Conservation (phyloP, 2,888 invertebrate genomes). For the Capitulum mitella region DNA sequence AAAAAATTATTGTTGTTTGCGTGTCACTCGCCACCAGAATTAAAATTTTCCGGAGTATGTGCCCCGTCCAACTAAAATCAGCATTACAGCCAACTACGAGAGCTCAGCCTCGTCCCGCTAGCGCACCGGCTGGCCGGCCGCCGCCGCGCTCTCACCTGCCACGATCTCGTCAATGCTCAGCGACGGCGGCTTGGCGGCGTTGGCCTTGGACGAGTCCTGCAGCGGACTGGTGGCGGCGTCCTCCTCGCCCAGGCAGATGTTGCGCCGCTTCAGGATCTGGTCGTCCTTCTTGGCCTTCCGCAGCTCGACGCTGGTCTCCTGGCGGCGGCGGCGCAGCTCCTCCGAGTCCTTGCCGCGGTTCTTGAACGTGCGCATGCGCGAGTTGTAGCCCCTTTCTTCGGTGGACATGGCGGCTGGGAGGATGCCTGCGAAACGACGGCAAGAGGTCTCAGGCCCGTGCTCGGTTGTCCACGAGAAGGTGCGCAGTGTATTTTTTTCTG, state of each 20-base stretch:
- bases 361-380: slow-evolving; percentile 64
- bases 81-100: no score
- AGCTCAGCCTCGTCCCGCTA: slow-evolving; percentile 66
- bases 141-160: neutral
- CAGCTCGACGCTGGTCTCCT: slow-evolving; percentile 93
- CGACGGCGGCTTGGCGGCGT: neutral
- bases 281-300: slow-evolving; percentile 93
- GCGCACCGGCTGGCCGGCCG: no score
- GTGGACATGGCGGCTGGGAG: slow-evolving; percentile 30
- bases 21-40: no score
- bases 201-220: slow-evolving; percentile 40
- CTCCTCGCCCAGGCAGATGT: slow-evolving; percentile 55
- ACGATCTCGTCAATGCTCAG: slow-evolving; percentile 29
- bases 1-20: no score
- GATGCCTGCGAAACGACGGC: neutral
- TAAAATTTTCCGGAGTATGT: no score
- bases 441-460: no score
- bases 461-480: no score
- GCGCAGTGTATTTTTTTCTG: no score
- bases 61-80: no score
- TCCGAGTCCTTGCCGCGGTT: slow-evolving; percentile 66
- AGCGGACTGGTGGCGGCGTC: slow-evolving; percentile 44
- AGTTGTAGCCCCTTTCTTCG: slow-evolving; percentile 33
- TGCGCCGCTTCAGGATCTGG: slow-evolving; percentile 83
- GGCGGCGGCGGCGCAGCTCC: slow-evolving; percentile 80